Base-by-base conservation (phyloP, 2,113 vertebrate species). In the Benitochromis conjunctus region DNA sequence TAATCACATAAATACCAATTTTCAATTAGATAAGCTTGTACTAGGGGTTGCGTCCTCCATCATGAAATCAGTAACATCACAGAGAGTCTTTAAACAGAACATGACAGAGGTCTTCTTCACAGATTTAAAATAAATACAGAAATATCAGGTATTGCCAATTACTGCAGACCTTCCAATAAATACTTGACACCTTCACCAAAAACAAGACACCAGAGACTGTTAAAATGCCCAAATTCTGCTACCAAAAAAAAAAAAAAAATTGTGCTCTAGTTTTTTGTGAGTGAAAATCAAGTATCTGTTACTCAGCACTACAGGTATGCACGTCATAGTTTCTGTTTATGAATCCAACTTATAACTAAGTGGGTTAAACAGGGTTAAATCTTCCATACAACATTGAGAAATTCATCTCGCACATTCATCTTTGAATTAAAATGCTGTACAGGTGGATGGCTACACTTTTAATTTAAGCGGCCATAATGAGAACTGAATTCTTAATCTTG, bases 401-500 rank as follows among this genome's bases (percentile, higher is more conserved):
- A 83, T 24, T 16, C 2, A 53, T 71, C 53, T 57, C 46, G 6
- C 2, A 6, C 5, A 76, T 82, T 57, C 13, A 74, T 81, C n/a
- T 38, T 19, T 43, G 48, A 83, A 66, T n/a, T 31, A 55, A 81
- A 86, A 87, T 26, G 26, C 11, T 12, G 9, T 10, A 54, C 29
- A 43, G 62, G 57, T 84, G 26, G 29, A 19, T 26, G 60, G 57
- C 62, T 74, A 60, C 56, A 80, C 19, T 80, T 85, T 77, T 66
- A 76, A 77, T 69, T 81, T 19, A 12, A 38, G 64, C 14, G 1
- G 82, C 14, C 41, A 16, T 51, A n/a, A 26, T 84, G 78, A 77
- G 76, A 83, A 46, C 5, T 46, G 53, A 88, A 84, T 71, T 38
- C n/a, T 24, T 79, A 83, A 79, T 66, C 34, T 78, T 91, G 81